phyloP scores from a whole-genome alignment of 2,888 invertebrate species.

The Phragmatobia fuliginosa region DNA sequence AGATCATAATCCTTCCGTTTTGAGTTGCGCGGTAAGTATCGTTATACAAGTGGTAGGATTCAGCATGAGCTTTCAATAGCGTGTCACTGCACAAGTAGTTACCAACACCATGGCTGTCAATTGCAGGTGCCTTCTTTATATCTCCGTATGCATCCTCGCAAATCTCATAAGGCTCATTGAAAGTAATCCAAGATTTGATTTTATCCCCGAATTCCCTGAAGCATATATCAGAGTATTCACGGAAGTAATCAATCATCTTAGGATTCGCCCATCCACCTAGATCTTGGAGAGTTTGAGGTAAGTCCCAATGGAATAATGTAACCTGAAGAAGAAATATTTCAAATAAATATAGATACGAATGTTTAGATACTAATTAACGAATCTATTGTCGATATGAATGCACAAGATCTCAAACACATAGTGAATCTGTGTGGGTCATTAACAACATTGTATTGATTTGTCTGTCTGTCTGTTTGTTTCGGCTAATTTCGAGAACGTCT shows the following conservation, averaged over 20 bases:
- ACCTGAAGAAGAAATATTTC: constrained; percentile 67
- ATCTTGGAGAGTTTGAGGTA: constrained; percentile 87
- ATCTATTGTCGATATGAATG: too few relatives aligned
- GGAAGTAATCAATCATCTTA: constrained; percentile 83
- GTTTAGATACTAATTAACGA: too few relatives aligned
- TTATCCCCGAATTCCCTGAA: constrained; percentile 85
- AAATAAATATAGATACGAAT: not conserved
- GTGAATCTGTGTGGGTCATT: too few relatives aligned
- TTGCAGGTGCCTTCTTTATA: constrained; percentile 82
- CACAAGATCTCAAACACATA: too few relatives aligned
- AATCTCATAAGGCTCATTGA: constrained; percentile 89
- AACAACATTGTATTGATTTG: too few relatives aligned
- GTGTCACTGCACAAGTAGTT: constrained; percentile 89
- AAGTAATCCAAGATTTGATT: constrained; percentile 89
- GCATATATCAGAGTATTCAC: constrained; percentile 85
- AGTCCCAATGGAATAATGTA: constrained; percentile 90
- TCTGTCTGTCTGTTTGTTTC: too few relatives aligned
- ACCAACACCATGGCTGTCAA: constrained; percentile 85
- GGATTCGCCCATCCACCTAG: constrained; percentile 86
- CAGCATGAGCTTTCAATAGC: constrained; percentile 89
- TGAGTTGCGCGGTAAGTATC: constrained; percentile 85
- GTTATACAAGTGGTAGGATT: constrained; percentile 88
- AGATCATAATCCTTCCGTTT: constrained; percentile 85
- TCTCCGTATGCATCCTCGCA: constrained; percentile 86
- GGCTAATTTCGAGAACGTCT: too few relatives aligned